phyloP scores from a whole-genome alignment of 2,888 invertebrate genomes.

The Pristionchus arcanus region DNA sequence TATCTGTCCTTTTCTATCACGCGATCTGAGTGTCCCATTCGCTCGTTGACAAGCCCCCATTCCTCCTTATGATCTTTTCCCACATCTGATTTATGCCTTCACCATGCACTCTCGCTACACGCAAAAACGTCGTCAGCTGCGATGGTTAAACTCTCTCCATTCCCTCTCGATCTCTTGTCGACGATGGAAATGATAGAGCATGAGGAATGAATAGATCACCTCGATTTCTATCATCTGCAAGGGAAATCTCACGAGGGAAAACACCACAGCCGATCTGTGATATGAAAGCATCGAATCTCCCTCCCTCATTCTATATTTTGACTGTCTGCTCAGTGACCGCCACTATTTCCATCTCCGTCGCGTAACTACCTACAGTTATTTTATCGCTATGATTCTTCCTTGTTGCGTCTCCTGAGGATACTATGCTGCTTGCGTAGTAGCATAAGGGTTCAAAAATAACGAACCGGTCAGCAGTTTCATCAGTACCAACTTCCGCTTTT shows the following conservation, averaged over 20 bases:
- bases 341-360: background rate
- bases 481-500: background rate
- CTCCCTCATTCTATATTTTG: background rate
- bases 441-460: background rate
- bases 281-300: background rate
- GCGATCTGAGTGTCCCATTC: background rate
- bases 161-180: background rate
- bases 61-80: conserved; percentile 19
- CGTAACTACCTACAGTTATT: background rate
- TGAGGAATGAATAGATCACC: background rate
- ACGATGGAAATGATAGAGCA: background rate
- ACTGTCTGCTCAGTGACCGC: background rate
- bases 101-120: background rate
- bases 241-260: background rate
- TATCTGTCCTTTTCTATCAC: background rate
- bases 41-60: background rate
- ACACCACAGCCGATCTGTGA: background rate
- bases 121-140: background rate
- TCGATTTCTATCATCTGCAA: background rate
- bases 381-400: background rate
- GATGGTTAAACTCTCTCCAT: background rate
- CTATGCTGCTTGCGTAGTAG: background rate
- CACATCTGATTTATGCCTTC: conserved; percentile 27
- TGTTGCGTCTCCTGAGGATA: background rate
- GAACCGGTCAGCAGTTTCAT: background rate